Base-by-base conservation (phyloP, 1,140 invertebrate genomes). In the Pseudomyrmex dendroicus region DNA sequence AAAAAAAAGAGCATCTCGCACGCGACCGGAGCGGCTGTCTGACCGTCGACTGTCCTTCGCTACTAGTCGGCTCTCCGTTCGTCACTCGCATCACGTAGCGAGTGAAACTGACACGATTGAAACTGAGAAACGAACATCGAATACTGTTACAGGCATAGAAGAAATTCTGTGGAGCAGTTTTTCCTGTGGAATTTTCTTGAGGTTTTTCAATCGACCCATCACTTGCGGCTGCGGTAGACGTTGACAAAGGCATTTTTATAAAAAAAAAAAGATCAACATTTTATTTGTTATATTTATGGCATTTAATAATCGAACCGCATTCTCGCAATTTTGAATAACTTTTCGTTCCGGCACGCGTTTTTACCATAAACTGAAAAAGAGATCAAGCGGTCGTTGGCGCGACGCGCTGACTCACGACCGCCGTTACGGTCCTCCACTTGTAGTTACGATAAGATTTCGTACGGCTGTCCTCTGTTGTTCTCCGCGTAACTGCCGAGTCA, bases 381-480 rank as follows among this genome's bases (percentile, higher is more conserved):
- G 76, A 80, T 80, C 66, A 80, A 80, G 46, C 76, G 44, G 22
- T 80, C 52, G 76, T 35, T 52, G 76, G 4, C 35, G 61, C 66
- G 66, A 70, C 44, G 44, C 54, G 76, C 76, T 80, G 76, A 80
- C 76, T 80, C 66, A 80, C 76, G 66, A 56, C 46, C 13, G 54
- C 76, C 76, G 76, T 80, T 80, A 80, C 76, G 76, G 66, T 80
- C 76, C 66, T 72, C 76, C 44, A 70, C 64, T 59, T 35, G 76
- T 64, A 70, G 64, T 59, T 72, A 59, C 76, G 76, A 80, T 80
- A 80, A 80, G 76, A 80, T 80, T 80, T 80, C 66, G 66, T 72
- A 80, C 66, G 76, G 76, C 54, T 72, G 76, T 80, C 76, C 76
- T 35, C 35, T 72, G 76, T 80, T 80, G 67, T 80, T 80, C 76